Evolutionary conservation across 1,140 invertebrate genomes (phyloP).

Genomic region (Papilio dardanus): DNA sequence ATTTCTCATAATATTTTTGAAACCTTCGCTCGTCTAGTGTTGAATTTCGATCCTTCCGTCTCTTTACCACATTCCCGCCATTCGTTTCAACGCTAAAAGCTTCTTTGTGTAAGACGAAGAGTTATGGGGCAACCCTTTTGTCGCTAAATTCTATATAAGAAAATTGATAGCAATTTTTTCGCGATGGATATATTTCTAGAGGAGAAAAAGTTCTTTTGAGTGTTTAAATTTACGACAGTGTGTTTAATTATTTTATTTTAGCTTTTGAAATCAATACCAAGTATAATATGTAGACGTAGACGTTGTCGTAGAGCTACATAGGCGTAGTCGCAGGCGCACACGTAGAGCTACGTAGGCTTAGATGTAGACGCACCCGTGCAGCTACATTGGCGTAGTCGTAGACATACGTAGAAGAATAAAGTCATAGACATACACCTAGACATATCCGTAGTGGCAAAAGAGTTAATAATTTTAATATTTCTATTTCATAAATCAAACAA

Average conservation of each 20-base stretch:
- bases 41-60: slow-evolving; percentile 11
- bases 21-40: slow-evolving; percentile 17
- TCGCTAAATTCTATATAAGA: slow-evolving; percentile 25
- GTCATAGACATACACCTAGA: no score
- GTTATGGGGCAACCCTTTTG: slow-evolving; percentile 33
- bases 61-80: slow-evolving; percentile 27
- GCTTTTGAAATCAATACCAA: neutral
- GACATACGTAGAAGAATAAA: no score
- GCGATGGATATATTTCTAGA: neutral
- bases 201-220: neutral
- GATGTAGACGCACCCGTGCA: no score
- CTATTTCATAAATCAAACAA: neutral
- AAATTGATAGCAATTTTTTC: slow-evolving; percentile 14
- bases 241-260: neutral
- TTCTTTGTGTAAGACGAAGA: slow-evolving; percentile 32
- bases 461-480: neutral
- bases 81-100: slow-evolving; percentile 36
- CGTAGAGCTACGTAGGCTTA: no score
- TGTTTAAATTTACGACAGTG: neutral
- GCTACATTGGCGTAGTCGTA: no score
- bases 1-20: neutral
- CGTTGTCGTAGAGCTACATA: no score
- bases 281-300: no score
- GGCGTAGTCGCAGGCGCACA: no score
- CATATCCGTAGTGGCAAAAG: no score